Evolutionary conservation across 2,113 vertebrate species (phyloP), one percentile per base, ranked within the genome.

Genomic region (Oxyruncus cristatus): DNA sequence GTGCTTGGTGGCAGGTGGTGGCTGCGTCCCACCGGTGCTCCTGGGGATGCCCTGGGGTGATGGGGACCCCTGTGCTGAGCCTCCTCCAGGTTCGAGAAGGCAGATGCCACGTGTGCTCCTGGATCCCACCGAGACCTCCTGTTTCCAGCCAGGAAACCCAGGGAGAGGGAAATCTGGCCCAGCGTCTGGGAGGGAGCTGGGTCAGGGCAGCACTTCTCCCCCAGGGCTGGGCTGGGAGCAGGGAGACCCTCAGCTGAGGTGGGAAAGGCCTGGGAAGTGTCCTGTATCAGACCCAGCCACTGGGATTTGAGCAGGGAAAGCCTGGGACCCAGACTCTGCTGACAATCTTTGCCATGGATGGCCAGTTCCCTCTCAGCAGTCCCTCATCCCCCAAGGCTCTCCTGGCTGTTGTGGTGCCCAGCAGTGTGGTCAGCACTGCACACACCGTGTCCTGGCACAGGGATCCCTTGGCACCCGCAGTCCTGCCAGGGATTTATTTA

Each of bases 31-130:
- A 5, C 18, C 59, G 28, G 24, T 5, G 2, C 2, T 33, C 39
- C 0, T 58, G 5, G 35, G 58, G 65, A 12, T 10, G 33, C 14
- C 59, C 44, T 44, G 0, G 3, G 44, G 24, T 1, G 1, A 21
- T 66, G 80, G 56, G 28, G 32, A 58, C 27, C 33, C 56, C 37
- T 53, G 19, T 0, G 1, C 49, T 0, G 16, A 72, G 37, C 33
- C 20, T 23, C 56, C 56, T 58, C 13, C 21, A 33, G 56, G 21
- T 6, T 58, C 21, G 55, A 23, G 33, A 22, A 24, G 56, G 14
- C 56, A n/a, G 56, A n/a, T 35, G 56, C 56, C 56, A 58, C 56
- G 3, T n/a, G 13, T n/a, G 21, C 55, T 23, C 33, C 33, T n/a
- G 55, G 55, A 23, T 58, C 56, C n/a, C 56, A 22, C 33, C 13